Percentiles rank a stretch among this genome's conserved stretches.
Conservation (phyloP, 2,797 vertebrate species). For the Gambelia wislizenii region DNA sequence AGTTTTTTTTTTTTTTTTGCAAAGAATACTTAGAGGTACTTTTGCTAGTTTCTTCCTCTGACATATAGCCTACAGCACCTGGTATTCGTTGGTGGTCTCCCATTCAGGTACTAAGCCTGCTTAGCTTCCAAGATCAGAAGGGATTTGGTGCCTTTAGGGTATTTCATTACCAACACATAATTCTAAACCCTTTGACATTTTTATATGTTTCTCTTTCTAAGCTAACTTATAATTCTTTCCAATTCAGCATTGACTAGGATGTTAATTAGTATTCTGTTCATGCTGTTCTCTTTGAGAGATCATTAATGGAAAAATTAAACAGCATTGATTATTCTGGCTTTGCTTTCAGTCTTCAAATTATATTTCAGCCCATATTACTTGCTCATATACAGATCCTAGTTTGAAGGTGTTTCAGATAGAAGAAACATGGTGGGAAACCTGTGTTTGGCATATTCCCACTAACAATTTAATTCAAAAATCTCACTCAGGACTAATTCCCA, state of each 20-base stretch:
- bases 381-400: background rate
- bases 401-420: background rate
- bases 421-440: background rate
- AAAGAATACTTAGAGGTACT: too few relatives aligned
- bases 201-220: background rate
- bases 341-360: conserved; percentile 24
- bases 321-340: background rate
- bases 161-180: background rate
- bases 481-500: too few relatives aligned
- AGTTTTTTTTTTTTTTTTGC: too few relatives aligned
- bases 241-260: background rate
- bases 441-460: conserved; percentile 1
- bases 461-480: background rate
- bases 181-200: background rate
- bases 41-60: too few relatives aligned
- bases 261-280: conserved; percentile 17
- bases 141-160: too few relatives aligned
- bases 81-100: too few relatives aligned
- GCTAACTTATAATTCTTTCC: background rate
- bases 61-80: too few relatives aligned
- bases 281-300: background rate
- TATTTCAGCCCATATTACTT: conserved; percentile 13
- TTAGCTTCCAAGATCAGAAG: too few relatives aligned
- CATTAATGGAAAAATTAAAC: conserved; percentile 48
- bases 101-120: too few relatives aligned